A percentile compares a stretch with the other conserved stretches of the same genome.
Conservation (phyloP, 1,140 invertebrate species). For the Heliconius eleuchia region DNA sequence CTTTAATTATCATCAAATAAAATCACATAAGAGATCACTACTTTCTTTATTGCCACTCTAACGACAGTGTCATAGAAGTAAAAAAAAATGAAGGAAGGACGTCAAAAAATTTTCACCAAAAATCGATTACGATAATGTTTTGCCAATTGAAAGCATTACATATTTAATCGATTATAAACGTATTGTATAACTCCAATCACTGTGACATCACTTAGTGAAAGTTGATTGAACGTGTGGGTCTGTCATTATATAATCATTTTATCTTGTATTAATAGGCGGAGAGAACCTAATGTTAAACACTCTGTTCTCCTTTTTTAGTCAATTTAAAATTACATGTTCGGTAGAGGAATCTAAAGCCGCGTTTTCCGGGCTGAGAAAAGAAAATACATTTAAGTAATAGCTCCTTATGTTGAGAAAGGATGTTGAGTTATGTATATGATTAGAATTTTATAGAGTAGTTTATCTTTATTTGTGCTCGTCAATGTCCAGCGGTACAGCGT, state of each 20-base stretch:
- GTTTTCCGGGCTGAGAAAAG: too few relatives aligned
- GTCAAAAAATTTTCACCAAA: background rate
- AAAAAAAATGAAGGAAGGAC: background rate
- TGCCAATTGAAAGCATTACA: slow-evolving; percentile 4
- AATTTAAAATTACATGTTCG: background rate
- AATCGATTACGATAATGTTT: background rate
- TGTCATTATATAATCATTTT: background rate
- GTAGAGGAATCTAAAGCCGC: too few relatives aligned
- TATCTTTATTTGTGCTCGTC: too few relatives aligned
- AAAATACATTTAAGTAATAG: too few relatives aligned
- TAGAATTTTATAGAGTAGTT: too few relatives aligned
- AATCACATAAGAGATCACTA: too few relatives aligned
- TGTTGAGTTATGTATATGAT: too few relatives aligned
- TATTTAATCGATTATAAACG: slow-evolving; percentile 11
- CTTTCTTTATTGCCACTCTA: too few relatives aligned
- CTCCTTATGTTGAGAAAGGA: too few relatives aligned
- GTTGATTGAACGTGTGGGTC: background rate
- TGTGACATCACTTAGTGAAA: slow-evolving; percentile 7
- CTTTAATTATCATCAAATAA: too few relatives aligned
- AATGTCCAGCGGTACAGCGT: too few relatives aligned
- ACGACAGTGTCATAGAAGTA: too few relatives aligned
- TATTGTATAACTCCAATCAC: slow-evolving; percentile 13
- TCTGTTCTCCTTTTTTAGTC: background rate
- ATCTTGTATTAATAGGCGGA: background rate
- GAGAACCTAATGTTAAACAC: background rate